Evolutionary conservation across 1,140 invertebrate genomes (phyloP).

Genomic region (fruit fly (Drosophila melanogaster)): Release_6_plus_ISO1_MT NT_033779.5:3739501-3740000

Average conservation of each 20-base stretch:
- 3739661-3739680: conserved; percentile 44
- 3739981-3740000: conserved; percentile 36
- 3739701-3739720: conserved; percentile 58
- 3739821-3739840: conserved; percentile 37
- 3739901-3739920: not conserved
- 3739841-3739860: conserved; percentile 26
- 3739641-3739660: conserved; percentile 66
- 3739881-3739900: conserved; percentile 9
- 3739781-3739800: conserved; percentile 73
- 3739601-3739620: conserved; percentile 81
- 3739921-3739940: not conserved
- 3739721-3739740: conserved; percentile 15
- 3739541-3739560: conserved; percentile 77
- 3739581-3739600: conserved; percentile 45
- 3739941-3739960: conserved; percentile 9
- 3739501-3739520: not conserved
- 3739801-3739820: conserved; percentile 34
- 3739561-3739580: conserved; percentile 40
- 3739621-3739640: conserved; percentile 82
- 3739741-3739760: conserved; percentile 5
- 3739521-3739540: conserved; percentile 58
- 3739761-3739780: conserved; percentile 71
- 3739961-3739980: conserved; percentile 23
- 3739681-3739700: conserved; percentile 75
- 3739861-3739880: conserved; percentile 38